Evolutionary conservation across 2,797 vertebrate genomes (phyloP), one percentile per base, ranked within the genome.

Genomic region (Sorex maritimensis): DNA sequence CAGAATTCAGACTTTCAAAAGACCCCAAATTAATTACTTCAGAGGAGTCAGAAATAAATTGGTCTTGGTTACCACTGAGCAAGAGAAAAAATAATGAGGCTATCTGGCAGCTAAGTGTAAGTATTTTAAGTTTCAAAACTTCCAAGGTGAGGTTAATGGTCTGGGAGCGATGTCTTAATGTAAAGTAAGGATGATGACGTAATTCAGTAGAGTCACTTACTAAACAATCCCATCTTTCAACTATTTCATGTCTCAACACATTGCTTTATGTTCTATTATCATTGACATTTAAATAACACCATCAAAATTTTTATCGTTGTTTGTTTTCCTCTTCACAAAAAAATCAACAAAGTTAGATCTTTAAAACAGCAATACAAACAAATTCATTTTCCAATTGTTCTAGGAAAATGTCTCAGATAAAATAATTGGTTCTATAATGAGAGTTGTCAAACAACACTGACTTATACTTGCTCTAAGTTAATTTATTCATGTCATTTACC

Each of bases 11-110:
- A 95, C 96, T 96, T 97, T 94, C 88, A 82, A 95, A 95, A 96
- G 79, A 94, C 23, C 75, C 73, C 88, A 90, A 96, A 97, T 97
- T 95, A 97, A 97, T 97, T 97, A 96, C 75, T 96, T 95, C 86
- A 79, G 68, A 88, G 30, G 88, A 96, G 65, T 87, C 28, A 6
- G 68, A 95, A 95, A 96, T 94, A 95, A 94, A 93, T 58, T 80
- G 92, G 44, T 88, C 52, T 94, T 88, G 84, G 89, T 94, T 95
- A 95, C 26, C 81, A 91, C 38, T 88, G 67, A 94, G 73, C 49
- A 95, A 93, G 80, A 87, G 93, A 92, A 86, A 81, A 77, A 84
- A 88, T 91, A 87, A 96, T 49, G 84, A 93, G 74, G 93, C 52
- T 92, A 84, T 92, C 71, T 68, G 63, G 65, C 21, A 93, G 83